phyloP scores from a whole-genome alignment of 2,888 invertebrate species.

The Synergus umbraculus region DNA sequence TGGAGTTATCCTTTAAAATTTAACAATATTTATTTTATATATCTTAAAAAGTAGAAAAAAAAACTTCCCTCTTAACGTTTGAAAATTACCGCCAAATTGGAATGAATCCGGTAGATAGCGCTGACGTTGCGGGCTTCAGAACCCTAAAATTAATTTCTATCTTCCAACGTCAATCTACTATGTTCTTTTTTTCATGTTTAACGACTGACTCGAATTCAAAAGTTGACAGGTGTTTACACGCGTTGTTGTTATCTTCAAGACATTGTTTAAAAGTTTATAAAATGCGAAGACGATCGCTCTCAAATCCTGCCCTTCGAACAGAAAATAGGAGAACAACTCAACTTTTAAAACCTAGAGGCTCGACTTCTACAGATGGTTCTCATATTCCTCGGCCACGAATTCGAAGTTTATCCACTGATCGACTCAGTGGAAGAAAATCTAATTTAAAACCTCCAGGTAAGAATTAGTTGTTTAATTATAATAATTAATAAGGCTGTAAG shows the following conservation, averaged over 20 bases:
- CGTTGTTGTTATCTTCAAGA: background rate
- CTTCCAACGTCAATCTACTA: background rate
- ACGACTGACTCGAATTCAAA: conserved; percentile 15
- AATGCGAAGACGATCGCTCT: conserved; percentile 17
- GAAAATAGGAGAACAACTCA: conserved; percentile 33
- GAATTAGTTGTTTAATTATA: background rate
- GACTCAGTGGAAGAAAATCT: conserved; percentile 37
- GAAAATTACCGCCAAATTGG: background rate
- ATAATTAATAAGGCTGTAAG: background rate
- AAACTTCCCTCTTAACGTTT: background rate
- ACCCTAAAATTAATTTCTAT: background rate
- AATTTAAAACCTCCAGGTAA: conserved; percentile 5
- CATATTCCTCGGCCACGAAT: conserved; percentile 48
- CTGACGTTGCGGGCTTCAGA: background rate
- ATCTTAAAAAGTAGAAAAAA: background rate
- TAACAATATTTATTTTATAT: background rate
- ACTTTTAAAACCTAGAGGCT: conserved; percentile 20
- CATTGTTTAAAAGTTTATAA: background rate
- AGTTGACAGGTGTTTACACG: background rate
- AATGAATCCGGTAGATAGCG: background rate
- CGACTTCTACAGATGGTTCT: conserved; percentile 37
- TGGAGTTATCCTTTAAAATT: background rate
- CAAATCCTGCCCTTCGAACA: conserved; percentile 13
- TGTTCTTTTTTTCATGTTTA: background rate
- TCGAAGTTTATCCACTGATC: conserved; percentile 48